A percentile compares a stretch with the other conserved stretches of the same genome.
Conservation (phyloP, 2,797 vertebrate genomes). For the Gadopsis bispinosus region DNA sequence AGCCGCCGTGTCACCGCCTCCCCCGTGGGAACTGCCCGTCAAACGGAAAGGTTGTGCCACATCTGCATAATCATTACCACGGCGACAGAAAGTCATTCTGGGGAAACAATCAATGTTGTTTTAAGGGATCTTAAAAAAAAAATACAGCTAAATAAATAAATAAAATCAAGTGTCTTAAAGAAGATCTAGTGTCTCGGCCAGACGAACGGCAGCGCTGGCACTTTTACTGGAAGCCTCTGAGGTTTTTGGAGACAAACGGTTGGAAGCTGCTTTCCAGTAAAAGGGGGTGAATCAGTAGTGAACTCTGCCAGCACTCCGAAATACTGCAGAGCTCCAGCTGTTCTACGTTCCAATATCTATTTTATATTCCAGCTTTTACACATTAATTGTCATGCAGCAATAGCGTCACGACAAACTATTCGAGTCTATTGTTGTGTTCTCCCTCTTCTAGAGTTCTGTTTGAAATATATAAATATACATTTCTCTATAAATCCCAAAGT, state of each 20-base stretch:
- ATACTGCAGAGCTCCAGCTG: neutral
- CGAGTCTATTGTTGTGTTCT: neutral
- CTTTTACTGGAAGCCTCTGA: slow-evolving; percentile 51
- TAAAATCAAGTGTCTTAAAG: slow-evolving; percentile 66
- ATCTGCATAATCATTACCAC: slow-evolving; percentile 85
- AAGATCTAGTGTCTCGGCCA: slow-evolving; percentile 69
- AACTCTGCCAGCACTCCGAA: slow-evolving; percentile 7
- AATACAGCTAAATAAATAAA: slow-evolving; percentile 45
- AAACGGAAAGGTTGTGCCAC: slow-evolving; percentile 83
- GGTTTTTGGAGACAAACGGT: slow-evolving; percentile 45
- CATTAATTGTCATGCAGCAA: neutral
- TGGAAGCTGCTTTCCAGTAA: slow-evolving; percentile 18
- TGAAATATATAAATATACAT: too few species aligned
- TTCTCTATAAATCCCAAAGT: neutral
- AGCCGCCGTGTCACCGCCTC: slow-evolving; percentile 58
- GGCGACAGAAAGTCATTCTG: slow-evolving; percentile 84
- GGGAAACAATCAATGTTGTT: slow-evolving; percentile 86
- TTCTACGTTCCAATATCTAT: neutral
- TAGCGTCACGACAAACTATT: too few species aligned
- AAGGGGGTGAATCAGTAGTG: neutral
- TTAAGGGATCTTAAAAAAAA: slow-evolving; percentile 78
- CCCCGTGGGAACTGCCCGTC: slow-evolving; percentile 73
- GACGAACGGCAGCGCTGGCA: slow-evolving; percentile 61
- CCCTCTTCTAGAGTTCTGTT: neutral
- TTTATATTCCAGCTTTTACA: neutral